Percentiles rank a stretch among this genome's conserved stretches.
phyloP scores from a whole-genome alignment of 2,113 vertebrate genomes.

The Ploceus nigricollis region DNA sequence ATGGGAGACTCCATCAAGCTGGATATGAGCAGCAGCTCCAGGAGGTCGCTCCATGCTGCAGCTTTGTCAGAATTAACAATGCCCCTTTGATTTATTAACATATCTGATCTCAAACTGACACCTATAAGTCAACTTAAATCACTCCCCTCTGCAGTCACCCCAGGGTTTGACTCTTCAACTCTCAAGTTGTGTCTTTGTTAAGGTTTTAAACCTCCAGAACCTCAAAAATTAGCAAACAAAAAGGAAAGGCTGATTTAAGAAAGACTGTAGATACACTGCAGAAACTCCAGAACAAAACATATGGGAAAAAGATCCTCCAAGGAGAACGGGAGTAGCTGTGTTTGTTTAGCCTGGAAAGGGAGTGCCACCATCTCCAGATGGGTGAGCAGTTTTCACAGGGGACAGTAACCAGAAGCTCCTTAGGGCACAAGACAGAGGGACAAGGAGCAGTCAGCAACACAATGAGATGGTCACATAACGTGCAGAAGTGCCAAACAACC shows the following conservation, averaged over 20 bases:
- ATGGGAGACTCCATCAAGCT: not conserved
- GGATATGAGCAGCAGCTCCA: not conserved
- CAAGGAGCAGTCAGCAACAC: not conserved
- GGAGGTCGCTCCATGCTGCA: not conserved
- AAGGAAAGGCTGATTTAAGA: not conserved
- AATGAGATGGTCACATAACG: not conserved
- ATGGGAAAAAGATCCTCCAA: not conserved
- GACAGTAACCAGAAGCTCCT: not conserved
- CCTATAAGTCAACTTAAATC: not conserved
- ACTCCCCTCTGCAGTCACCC: not conserved
- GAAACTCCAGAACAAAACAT: not conserved
- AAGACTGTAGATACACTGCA: not conserved
- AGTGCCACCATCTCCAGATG: not conserved
- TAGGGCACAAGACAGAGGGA: not conserved
- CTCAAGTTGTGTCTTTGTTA: not conserved
- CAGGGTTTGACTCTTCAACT: not conserved
- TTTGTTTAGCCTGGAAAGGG: not conserved
- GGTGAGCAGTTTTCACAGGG: not conserved
- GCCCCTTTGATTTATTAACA: not conserved
- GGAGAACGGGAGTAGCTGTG: not conserved
- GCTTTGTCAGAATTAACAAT: not conserved
- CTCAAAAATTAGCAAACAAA: not conserved
- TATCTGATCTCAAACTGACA: not conserved
- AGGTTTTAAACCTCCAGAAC: not conserved
- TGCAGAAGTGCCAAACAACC: not conserved